phyloP scores from a whole-genome alignment of 2,888 invertebrate genomes.

The Dexiosoma caninum region DNA sequence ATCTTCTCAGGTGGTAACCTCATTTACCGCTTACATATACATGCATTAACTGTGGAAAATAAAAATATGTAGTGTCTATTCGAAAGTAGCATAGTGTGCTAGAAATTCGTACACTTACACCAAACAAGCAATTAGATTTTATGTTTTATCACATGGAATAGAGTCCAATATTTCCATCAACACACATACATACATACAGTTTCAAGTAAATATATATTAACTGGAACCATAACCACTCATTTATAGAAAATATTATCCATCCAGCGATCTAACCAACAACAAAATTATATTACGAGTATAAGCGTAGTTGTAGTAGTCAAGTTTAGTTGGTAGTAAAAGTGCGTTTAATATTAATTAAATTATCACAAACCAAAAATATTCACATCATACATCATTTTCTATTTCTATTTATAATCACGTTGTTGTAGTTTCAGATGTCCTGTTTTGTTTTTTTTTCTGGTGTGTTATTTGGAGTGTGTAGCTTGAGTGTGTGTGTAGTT shows the following conservation, averaged over 20 bases:
- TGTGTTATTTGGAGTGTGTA: slow-evolving; percentile 37
- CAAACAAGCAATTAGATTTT: slow-evolving; percentile 55
- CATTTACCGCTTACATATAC: too few relatives aligned
- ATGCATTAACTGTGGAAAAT: too few relatives aligned
- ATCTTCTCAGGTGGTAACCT: too few relatives aligned
- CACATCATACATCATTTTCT: slow-evolving; percentile 63
- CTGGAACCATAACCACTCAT: slow-evolving; percentile 40
- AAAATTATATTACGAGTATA: neutral
- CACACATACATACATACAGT: too few relatives aligned
- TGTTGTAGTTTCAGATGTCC: slow-evolving; percentile 13
- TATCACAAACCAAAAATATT: slow-evolving; percentile 62
- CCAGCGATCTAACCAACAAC: slow-evolving; percentile 3
- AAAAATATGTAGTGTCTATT: too few relatives aligned
- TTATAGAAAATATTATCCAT: slow-evolving; percentile 10
- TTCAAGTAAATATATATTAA: neutral
- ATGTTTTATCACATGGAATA: slow-evolving; percentile 30
- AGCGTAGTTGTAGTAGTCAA: neutral
- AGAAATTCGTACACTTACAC: slow-evolving; percentile 17
- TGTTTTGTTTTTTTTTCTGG: too few relatives aligned
- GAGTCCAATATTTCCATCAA: neutral
- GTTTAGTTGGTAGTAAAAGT: slow-evolving; percentile 52
- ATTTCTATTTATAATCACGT: slow-evolving; percentile 27
- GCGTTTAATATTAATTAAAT: slow-evolving; percentile 64
- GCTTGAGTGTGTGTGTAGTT: slow-evolving; percentile 50
- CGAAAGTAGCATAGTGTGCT: neutral